phyloP scores from a whole-genome alignment of 2,797 vertebrate species.

The Echiichthys vipera region DNA sequence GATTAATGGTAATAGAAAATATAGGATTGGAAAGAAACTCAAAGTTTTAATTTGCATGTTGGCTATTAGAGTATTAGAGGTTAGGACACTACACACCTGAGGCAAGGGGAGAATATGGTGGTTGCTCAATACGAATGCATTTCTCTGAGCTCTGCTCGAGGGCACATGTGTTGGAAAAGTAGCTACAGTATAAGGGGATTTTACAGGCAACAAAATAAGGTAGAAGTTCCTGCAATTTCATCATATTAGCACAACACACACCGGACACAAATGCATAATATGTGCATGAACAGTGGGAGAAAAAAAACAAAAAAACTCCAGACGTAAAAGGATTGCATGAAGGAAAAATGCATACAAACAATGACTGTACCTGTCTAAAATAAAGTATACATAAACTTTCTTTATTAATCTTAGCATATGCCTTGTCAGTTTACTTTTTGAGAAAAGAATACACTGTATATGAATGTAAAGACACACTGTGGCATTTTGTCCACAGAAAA shows the following conservation, averaged over 20 bases:
- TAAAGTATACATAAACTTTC: too few relatives aligned
- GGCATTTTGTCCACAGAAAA: background rate
- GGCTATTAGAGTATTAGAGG: background rate
- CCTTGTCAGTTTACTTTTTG: background rate
- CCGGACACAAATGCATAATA: background rate
- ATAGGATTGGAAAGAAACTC: constrained; percentile 3
- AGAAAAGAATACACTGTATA: background rate
- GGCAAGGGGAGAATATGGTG: constrained; percentile 19
- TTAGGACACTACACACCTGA: constrained; percentile 15
- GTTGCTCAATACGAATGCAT: constrained; percentile 48
- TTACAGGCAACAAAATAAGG: constrained; percentile 12
- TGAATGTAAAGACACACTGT: background rate
- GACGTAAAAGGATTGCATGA: background rate
- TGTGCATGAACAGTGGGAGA: background rate
- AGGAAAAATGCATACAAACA: background rate
- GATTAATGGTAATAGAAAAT: background rate
- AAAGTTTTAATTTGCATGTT: constrained; percentile 33
- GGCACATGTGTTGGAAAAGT: constrained; percentile 3
- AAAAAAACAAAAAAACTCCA: background rate
- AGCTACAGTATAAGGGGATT: background rate
- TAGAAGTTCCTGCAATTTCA: background rate
- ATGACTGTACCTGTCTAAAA: too few relatives aligned
- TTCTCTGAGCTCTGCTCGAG: constrained; percentile 14
- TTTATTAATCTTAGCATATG: too few relatives aligned
- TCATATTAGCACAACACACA: too few relatives aligned